Conservation (phyloP, 2,888 invertebrate genomes). For the Polyploca ridens region DNA sequence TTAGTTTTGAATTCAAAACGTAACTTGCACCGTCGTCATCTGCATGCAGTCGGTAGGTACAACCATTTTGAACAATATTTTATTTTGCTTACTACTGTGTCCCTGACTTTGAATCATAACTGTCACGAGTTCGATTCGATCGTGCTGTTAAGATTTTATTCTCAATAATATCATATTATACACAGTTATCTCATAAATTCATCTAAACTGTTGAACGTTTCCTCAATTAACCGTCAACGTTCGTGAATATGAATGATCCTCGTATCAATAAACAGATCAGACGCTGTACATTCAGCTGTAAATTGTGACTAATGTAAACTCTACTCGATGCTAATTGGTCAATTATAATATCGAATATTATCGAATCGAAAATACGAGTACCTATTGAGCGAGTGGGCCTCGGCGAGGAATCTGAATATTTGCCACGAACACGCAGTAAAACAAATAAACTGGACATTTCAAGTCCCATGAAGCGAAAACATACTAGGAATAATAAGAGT, state of each 20-base stretch:
- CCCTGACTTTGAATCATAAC: neutral
- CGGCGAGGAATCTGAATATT: neutral
- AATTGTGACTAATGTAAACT: conserved; percentile 9
- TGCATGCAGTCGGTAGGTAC: neutral
- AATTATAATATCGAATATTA: no score
- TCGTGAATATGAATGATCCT: conserved; percentile 7
- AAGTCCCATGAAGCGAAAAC: conserved; percentile 10
- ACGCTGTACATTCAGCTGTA: neutral
- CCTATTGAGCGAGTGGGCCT: neutral
- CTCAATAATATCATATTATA: neutral
- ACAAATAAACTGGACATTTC: conserved; percentile 9
- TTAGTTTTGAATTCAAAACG: conserved; percentile 26
- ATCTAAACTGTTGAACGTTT: neutral
- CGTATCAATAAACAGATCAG: conserved; percentile 3
- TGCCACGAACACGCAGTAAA: neutral
- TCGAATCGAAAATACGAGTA: neutral
- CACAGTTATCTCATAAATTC: neutral
- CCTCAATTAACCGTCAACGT: conserved; percentile 1
- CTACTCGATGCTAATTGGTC: conserved; percentile 2
- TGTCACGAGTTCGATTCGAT: neutral
- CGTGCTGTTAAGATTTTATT: neutral
- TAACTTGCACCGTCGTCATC: conserved; percentile 11
- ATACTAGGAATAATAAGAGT: conserved; percentile 32
- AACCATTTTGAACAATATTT: neutral
- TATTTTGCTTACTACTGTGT: neutral